Base-by-base conservation (phyloP, 2,888 invertebrate genomes). In the Nomada flava region DNA sequence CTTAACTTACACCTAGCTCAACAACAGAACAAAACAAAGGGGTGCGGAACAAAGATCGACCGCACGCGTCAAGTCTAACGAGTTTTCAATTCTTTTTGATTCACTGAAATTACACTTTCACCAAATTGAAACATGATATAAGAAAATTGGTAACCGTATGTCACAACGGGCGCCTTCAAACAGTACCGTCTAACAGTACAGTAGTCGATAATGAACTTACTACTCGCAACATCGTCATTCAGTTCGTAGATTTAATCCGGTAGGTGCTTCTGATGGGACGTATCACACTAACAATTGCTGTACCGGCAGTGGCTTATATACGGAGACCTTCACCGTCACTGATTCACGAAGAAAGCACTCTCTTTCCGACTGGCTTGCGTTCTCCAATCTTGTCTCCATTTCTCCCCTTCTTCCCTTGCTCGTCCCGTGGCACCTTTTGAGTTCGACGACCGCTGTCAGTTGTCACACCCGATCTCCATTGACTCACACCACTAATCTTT, bases 271-370 rank as follows among this genome's bases (percentile, higher is more conserved):
- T 72, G 78, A 79, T 85, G 81, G 75, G 79, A 85, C 81, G 84
- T 84, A 65, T 73, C 80, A 86, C 88, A 92, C 92, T 93, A 92
- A 91, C 92, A 91, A 92, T 91, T 91, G 89, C 85, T 86, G 87
- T 89, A 87, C 89, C 86, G 76, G 77, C 76, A 74, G 87, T 84
- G 78, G 90, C 91, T 93, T 93, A 93, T 93, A 93, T 93, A 93
- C 90, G 89, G 89, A 84, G 92, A 93, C 93, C 93, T 93, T 93
- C 93, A 92, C 93, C 91, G 86, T 90, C 86, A 77, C 88, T 86
- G 70, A 76, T 82, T 78, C 70, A 82, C 89, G 89, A 93, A 90
- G 93, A 92, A 93, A 93, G 91, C 91, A 91, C 91, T 92, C 92
- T 91, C 91, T 91, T 92, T 89, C 89, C 89, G 84, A 89, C 90